A percentile compares a stretch with the other conserved stretches of the same genome.
These are phyloP conservation scores for Plebejus anna DNA, from an alignment of 2,888 invertebrate species.

Conservation along the genomic window DNA sequence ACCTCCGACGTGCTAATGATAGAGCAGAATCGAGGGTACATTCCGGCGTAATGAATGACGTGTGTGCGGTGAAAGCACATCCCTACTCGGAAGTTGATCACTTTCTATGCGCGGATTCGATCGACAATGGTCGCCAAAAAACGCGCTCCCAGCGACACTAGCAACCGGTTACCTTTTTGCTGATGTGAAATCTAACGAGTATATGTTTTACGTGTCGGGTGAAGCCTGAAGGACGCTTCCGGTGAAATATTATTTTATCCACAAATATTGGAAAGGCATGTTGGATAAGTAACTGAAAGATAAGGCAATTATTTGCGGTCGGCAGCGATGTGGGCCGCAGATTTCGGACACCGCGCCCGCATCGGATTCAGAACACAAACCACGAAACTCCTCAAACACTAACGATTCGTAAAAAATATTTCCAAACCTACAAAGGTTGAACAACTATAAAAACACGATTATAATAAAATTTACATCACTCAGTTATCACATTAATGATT, in stretches of 20 bases:
- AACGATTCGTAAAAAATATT: not conserved
- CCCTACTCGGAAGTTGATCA: slow-evolving; percentile 36
- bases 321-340: too few species aligned
- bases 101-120: slow-evolving; percentile 39
- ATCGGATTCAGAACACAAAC: too few species aligned
- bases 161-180: slow-evolving; percentile 34
- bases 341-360: too few species aligned
- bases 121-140: slow-evolving; percentile 47
- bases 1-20: not conserved
- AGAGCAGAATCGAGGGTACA: not conserved
- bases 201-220: not conserved
- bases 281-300: too few species aligned
- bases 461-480: not conserved
- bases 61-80: slow-evolving; percentile 18
- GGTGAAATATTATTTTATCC: not conserved
- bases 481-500: not conserved
- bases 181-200: slow-evolving; percentile 27
- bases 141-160: slow-evolving; percentile 44
- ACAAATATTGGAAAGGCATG: not conserved
- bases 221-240: not conserved
- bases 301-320: too few species aligned
- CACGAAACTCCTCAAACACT: too few species aligned
- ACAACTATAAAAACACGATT: not conserved
- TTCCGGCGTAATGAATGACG: not conserved
- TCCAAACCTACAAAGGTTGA: not conserved